These are phyloP conservation scores for Euthynnus affinis DNA, from an alignment of 2,797 vertebrate species.

Conservation along the genomic window DNA sequence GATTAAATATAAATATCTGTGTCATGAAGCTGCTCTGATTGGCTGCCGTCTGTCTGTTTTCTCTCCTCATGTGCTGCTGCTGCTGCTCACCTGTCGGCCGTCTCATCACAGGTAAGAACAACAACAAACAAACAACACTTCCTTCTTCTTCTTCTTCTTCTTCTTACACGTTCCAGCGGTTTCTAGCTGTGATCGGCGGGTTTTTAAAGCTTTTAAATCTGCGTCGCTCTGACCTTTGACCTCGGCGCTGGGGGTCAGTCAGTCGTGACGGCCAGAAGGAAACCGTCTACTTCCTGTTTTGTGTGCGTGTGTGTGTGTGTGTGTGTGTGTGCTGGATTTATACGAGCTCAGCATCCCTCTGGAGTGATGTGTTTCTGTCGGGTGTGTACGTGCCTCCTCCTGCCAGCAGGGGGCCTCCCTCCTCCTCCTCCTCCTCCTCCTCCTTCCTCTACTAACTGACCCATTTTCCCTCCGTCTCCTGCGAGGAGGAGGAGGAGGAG, in stretches of 20 bases:
- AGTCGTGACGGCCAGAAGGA: background rate
- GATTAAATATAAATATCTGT: too few relatives aligned
- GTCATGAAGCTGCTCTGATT: slow-evolving; percentile 34
- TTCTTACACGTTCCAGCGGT: too few relatives aligned
- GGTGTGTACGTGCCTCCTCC: slow-evolving; percentile 4
- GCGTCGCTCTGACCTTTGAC: slow-evolving; percentile 5
- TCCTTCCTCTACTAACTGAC: slow-evolving; percentile 72
- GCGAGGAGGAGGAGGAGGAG: slow-evolving; percentile 40
- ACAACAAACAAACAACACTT: too few relatives aligned
- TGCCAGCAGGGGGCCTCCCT: slow-evolving; percentile 61
- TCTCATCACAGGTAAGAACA: slow-evolving; percentile 51
- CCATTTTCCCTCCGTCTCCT: slow-evolving; percentile 79
- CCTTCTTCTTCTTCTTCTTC: too few relatives aligned
- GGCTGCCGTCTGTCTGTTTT: slow-evolving; percentile 11
- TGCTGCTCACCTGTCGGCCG: slow-evolving; percentile 15
- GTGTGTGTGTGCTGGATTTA: too few relatives aligned
- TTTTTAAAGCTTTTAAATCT: too few relatives aligned
- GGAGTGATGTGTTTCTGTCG: background rate
- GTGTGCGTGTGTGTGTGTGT: background rate
- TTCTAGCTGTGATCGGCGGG: too few relatives aligned
- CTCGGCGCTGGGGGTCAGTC: background rate
- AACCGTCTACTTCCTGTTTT: background rate
- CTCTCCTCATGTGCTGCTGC: slow-evolving; percentile 39
- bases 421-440: background rate
- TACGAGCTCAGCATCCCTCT: background rate